These are phyloP conservation scores for Cyrtorhinus lividipennis DNA, from an alignment of 1,140 invertebrate genomes.

Conservation along the genomic window DNA sequence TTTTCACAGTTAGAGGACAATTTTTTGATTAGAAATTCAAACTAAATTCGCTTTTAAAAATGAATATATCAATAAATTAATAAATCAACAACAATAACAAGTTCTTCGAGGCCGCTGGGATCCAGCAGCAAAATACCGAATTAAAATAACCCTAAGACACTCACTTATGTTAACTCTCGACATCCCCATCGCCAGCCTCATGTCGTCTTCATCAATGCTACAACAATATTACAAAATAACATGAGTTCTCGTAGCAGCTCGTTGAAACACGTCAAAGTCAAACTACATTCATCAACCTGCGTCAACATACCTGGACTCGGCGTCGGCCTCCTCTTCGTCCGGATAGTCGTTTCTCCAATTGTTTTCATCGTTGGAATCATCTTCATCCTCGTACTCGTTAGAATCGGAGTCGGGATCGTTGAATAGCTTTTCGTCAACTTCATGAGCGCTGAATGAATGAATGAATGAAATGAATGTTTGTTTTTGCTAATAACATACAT, in stretches of 20 bases:
- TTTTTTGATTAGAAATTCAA: no score
- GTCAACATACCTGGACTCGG: neutral
- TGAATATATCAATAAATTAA: no score
- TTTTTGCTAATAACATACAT: no score
- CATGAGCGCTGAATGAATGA: constrained; percentile 13
- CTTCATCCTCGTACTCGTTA: constrained; percentile 24
- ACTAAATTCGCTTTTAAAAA: no score
- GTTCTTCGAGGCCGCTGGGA: no score
- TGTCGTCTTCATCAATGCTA: constrained; percentile 22
- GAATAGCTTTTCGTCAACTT: constrained; percentile 18
- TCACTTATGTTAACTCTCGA: constrained; percentile 19
- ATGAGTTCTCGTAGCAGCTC: neutral
- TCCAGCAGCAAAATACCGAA: no score
- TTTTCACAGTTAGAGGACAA: no score
- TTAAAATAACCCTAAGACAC: no score
- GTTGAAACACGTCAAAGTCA: no score
- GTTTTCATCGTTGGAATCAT: constrained; percentile 30
- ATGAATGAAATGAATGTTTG: neutral
- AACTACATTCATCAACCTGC: no score
- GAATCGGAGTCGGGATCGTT: constrained; percentile 15
- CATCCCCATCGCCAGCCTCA: constrained; percentile 19
- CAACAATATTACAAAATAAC: no score
- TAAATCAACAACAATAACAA: no score
- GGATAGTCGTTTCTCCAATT: constrained; percentile 30
- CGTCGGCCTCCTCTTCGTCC: constrained; percentile 25